A percentile compares a stretch with the other conserved stretches of the same genome.
Conservation (phyloP, 2,797 vertebrate species). For the Microchirus variegatus region DNA sequence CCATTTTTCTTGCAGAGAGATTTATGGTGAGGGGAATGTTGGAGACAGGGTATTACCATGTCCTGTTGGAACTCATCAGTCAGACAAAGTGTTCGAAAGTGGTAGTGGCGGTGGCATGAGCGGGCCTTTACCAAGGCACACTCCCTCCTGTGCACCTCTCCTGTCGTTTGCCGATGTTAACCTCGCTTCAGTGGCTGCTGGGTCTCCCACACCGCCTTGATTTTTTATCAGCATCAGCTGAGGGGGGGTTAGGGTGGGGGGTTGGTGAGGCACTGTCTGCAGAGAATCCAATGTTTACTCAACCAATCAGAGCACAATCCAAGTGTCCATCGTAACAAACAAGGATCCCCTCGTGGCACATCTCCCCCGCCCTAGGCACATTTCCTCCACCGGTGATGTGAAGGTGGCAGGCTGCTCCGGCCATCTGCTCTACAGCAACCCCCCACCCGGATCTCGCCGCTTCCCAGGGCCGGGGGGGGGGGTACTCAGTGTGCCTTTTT, state of each 20-base stretch:
- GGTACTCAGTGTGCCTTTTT: too few species aligned
- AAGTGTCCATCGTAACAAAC: too few species aligned
- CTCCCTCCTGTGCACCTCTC: conserved; percentile 35
- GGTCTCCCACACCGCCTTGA: conserved; percentile 29
- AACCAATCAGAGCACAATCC: too few species aligned
- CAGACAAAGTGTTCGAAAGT: conserved; percentile 73
- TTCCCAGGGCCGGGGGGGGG: too few species aligned
- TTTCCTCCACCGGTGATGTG: too few species aligned
- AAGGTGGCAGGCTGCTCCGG: too few species aligned
- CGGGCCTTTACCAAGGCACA: conserved; percentile 39
- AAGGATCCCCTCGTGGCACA: too few species aligned
- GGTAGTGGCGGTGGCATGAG: conserved; percentile 29
- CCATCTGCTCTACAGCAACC: too few species aligned
- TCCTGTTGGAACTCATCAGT: conserved; percentile 83
- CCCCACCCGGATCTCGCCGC: too few species aligned
- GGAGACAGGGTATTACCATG: conserved; percentile 85
- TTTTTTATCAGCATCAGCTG: conserved; percentile 50
- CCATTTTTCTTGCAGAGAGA: conserved; percentile 80
- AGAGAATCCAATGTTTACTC: too few species aligned
- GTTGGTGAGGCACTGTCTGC: conserved; percentile 16
- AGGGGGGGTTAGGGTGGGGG: too few species aligned
- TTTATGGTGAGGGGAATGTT: conserved; percentile 79
- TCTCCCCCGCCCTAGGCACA: too few species aligned
- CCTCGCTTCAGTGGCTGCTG: conserved; percentile 38
- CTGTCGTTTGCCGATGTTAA: conserved; percentile 36